Percentiles rank a stretch among this genome's conserved stretches.
phyloP scores from a whole-genome alignment of 2,888 invertebrate genomes.

The Pristionchus entomophagus region DNA sequence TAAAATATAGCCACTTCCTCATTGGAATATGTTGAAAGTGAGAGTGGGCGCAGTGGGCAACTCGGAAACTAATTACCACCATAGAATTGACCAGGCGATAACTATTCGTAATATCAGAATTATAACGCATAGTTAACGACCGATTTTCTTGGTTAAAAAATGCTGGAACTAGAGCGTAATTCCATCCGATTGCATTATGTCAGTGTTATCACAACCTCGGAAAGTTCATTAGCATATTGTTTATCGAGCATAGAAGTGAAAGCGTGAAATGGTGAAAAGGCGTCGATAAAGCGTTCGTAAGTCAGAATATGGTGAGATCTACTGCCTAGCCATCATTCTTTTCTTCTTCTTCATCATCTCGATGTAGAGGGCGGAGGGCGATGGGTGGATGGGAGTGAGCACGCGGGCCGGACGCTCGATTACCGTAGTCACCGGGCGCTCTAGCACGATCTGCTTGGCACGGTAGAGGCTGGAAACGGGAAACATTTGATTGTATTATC shows the following conservation, averaged over 20 bases:
- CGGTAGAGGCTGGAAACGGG: slow-evolving; percentile 21
- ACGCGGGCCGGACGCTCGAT: slow-evolving; percentile 34
- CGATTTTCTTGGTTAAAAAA: no score
- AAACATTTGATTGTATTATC: no score
- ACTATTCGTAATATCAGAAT: no score
- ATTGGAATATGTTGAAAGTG: background rate
- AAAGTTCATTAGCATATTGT: background rate
- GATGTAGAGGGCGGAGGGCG: background rate
- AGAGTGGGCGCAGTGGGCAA: background rate
- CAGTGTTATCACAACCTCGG: no score
- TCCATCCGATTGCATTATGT: no score
- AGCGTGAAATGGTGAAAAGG: background rate
- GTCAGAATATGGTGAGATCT: background rate
- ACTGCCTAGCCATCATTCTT: slow-evolving; percentile 33
- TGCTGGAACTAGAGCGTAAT: no score
- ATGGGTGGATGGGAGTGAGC: background rate
- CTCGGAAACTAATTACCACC: no score
- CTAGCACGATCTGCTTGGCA: background rate
- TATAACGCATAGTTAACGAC: no score
- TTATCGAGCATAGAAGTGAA: background rate
- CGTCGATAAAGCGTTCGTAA: background rate
- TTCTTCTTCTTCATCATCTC: slow-evolving; percentile 30
- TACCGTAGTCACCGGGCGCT: slow-evolving; percentile 39
- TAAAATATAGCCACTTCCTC: background rate
- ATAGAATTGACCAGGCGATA: no score